Conservation (phyloP, 2,113 vertebrate species). For the Oreochromis niloticus region DNA sequence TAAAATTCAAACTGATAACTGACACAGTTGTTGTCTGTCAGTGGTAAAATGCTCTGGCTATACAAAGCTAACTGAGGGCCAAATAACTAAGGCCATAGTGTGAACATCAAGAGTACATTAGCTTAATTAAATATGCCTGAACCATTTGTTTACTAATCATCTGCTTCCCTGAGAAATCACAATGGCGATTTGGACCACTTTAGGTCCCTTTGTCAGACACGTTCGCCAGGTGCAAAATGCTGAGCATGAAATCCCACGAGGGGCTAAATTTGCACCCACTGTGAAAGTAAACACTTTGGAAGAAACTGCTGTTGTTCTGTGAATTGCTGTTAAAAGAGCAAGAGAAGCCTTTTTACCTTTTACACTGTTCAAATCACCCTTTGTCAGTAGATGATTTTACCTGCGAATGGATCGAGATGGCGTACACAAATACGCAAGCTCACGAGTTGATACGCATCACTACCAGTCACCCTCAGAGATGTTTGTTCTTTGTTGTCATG, state of each 20-base stretch:
- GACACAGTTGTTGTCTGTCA: background rate
- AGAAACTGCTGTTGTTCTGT: background rate
- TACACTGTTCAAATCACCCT: background rate
- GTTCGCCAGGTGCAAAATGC: slow-evolving; percentile 37
- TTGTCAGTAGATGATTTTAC: background rate
- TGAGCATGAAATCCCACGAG: slow-evolving; percentile 27
- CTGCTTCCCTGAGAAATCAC: slow-evolving; percentile 55
- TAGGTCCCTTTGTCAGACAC: slow-evolving; percentile 16
- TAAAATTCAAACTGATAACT: background rate
- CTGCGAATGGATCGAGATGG: background rate
- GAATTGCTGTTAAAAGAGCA: background rate
- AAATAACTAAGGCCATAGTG: background rate
- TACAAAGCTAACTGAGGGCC: background rate
- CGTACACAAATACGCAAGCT: background rate
- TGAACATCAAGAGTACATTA: background rate
- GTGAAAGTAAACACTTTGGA: slow-evolving; percentile 33
- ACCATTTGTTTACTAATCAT: slow-evolving; percentile 59
- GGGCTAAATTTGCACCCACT: slow-evolving; percentile 8
- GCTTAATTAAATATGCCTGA: slow-evolving; percentile 54
- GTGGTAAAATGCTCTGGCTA: background rate
- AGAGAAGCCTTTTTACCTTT: slow-evolving; percentile 4
- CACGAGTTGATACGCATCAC: background rate
- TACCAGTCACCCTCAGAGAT: slow-evolving; percentile 31
- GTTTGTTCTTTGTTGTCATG: slow-evolving; percentile 58
- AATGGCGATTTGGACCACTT: slow-evolving; percentile 47